A percentile compares a stretch with the other conserved stretches of the same genome.
These are phyloP conservation scores for Anseranas semipalmata DNA, from an alignment of 2,113 vertebrate species.

Conservation along the genomic window DNA sequence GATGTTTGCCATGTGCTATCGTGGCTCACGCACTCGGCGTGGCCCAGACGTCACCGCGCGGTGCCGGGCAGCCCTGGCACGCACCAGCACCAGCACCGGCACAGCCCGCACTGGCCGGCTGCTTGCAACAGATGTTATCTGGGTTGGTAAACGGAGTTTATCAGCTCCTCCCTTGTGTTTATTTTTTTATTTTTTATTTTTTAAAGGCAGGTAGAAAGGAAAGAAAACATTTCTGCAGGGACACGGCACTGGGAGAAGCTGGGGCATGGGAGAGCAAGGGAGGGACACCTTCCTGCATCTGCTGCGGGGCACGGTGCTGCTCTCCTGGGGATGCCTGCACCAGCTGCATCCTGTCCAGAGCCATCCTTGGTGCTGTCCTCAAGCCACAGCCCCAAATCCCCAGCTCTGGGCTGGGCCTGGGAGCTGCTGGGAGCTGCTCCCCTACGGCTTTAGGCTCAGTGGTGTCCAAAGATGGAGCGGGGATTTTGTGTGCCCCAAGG, in stretches of 20 bases:
- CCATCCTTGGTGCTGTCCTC: neutral
- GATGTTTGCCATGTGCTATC: neutral
- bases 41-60: neutral
- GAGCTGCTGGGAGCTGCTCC: neutral
- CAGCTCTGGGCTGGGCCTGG: neutral
- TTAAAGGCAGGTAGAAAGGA: neutral
- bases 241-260: neutral
- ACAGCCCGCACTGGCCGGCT: accelerated
- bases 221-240: neutral
- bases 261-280: accelerated
- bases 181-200: neutral
- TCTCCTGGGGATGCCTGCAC: accelerated
- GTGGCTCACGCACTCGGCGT: neutral
- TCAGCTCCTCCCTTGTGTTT: neutral
- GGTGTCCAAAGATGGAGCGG: neutral
- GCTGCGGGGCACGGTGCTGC: accelerated
- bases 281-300: accelerated
- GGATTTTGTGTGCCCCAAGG: neutral
- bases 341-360: neutral
- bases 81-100: neutral
- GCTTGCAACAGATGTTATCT: neutral
- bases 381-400: accelerated
- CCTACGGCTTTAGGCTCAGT: neutral
- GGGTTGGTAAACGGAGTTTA: neutral
- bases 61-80: neutral